Percentiles rank a stretch among this genome's conserved stretches.
These are phyloP conservation scores for Indicator maculatus DNA, from an alignment of 2,113 vertebrate species.

Conservation along the genomic window DNA sequence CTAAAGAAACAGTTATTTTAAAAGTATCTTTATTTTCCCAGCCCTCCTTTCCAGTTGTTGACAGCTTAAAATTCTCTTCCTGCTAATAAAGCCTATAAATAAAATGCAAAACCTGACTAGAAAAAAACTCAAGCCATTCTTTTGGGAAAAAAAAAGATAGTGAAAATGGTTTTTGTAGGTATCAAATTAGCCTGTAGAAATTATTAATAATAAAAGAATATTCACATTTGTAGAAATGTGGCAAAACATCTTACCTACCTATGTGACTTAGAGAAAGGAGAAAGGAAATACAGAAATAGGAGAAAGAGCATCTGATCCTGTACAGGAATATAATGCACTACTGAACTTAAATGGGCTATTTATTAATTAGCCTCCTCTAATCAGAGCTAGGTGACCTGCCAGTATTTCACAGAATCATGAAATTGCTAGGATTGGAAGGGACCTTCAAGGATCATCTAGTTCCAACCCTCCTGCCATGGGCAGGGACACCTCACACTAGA, in stretches of 20 bases:
- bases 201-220: neutral
- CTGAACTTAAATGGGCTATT: neutral
- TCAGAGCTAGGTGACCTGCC: neutral
- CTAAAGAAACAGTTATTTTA: neutral
- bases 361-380: neutral
- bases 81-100: neutral
- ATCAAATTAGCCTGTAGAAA: neutral
- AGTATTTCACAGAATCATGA: neutral
- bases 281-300: neutral
- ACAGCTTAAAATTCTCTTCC: neutral
- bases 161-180: neutral
- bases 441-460: too few species aligned
- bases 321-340: neutral
- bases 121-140: neutral
- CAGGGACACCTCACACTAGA: too few species aligned
- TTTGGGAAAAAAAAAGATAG: neutral
- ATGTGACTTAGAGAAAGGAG: neutral
- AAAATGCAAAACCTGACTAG: neutral
- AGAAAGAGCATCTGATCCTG: neutral
- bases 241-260: neutral
- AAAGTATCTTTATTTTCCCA: neutral
- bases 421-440: too few species aligned
- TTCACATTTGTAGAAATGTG: neutral
- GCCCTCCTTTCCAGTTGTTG: neutral
- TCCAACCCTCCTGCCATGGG: too few species aligned